These are phyloP conservation scores for Subacronicta megacephala DNA, from an alignment of 2,888 invertebrate genomes.

Conservation along the genomic window DNA sequence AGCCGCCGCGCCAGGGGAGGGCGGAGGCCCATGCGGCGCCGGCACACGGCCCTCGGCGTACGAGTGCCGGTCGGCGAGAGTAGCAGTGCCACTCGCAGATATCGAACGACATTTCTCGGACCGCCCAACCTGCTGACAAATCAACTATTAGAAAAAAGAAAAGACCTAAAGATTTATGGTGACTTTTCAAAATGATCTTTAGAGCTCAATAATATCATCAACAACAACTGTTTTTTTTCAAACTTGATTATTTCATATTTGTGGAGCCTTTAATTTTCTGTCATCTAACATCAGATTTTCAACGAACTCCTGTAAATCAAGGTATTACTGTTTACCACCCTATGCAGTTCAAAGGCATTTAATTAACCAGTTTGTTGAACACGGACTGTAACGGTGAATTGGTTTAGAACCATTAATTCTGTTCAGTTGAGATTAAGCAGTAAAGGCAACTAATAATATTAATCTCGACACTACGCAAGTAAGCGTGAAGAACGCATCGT, in stretches of 20 bases:
- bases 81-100: conserved; percentile 73
- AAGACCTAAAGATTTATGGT: too few species aligned
- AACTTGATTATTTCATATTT: conserved; percentile 42
- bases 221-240: too few species aligned
- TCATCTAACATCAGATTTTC: conserved; percentile 16
- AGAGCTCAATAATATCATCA: too few species aligned
- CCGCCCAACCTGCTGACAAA: conserved; percentile 75
- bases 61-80: conserved; percentile 73
- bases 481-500: conserved; percentile 77
- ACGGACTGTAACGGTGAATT: conserved; percentile 55
- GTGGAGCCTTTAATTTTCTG: conserved; percentile 22
- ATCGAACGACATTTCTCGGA: conserved; percentile 77
- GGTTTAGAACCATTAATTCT: conserved; percentile 39
- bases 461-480: conserved; percentile 68
- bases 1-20: conserved; percentile 80
- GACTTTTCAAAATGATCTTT: too few species aligned
- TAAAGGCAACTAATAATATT: conserved; percentile 62
- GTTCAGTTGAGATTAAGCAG: conserved; percentile 40
- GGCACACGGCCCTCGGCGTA: conserved; percentile 81
- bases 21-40: conserved; percentile 81
- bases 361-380: conserved; percentile 66
- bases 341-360: conserved; percentile 63
- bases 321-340: conserved; percentile 47
- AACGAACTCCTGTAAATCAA: conserved; percentile 41
- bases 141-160: conserved; percentile 9